phyloP scores from a whole-genome alignment of 2,888 invertebrate genomes.

The Exephanes ischioxanthus region DNA sequence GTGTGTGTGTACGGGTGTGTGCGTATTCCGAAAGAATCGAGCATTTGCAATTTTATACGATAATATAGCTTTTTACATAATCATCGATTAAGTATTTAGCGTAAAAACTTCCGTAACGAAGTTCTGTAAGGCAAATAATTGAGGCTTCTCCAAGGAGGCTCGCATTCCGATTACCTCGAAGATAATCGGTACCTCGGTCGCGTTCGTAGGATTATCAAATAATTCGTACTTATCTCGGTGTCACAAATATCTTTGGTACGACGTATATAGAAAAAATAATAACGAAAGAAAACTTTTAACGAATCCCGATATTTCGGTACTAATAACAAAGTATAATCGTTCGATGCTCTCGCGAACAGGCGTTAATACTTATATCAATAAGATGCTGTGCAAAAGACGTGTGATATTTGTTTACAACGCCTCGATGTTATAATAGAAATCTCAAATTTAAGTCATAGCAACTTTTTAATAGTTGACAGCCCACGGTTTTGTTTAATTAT shows the following conservation, averaged over 20 bases:
- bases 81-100: constrained; percentile 48
- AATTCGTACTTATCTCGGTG: constrained; percentile 53
- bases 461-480: background rate
- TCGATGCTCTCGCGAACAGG: background rate
- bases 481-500: constrained; percentile 1
- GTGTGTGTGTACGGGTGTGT: constrained; percentile 55
- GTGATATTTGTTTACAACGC: constrained; percentile 43
- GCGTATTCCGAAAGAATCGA: constrained; percentile 60
- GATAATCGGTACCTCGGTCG: constrained; percentile 57
- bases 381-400: constrained; percentile 35
- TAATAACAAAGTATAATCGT: constrained; percentile 4
- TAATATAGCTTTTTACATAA: constrained; percentile 60
- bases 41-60: constrained; percentile 76
- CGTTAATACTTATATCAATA: constrained; percentile 34
- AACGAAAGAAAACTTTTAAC: constrained; percentile 18
- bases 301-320: constrained; percentile 4
- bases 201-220: constrained; percentile 71
- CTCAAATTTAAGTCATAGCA: background rate
- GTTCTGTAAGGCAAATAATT: constrained; percentile 16
- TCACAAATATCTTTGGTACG: constrained; percentile 46
- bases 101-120: constrained; percentile 40
- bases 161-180: constrained; percentile 33
- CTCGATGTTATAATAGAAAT: constrained; percentile 32
- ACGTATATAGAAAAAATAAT: constrained; percentile 19
- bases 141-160: constrained; percentile 32